Percentiles rank a stretch among this genome's conserved stretches.
phyloP scores from a whole-genome alignment of 1,140 invertebrate genomes.

The Drosophila serrata region DNA sequence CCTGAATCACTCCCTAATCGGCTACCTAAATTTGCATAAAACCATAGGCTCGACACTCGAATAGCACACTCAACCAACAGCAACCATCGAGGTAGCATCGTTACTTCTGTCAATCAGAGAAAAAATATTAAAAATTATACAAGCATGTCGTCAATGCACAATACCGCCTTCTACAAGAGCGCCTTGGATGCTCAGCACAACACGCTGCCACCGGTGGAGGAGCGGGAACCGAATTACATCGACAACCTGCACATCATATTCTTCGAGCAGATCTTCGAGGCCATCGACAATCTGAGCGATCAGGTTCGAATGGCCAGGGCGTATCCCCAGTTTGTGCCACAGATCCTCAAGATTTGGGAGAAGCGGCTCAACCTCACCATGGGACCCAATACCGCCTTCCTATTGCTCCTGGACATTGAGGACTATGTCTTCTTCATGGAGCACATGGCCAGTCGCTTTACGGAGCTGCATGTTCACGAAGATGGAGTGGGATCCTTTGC shows the following conservation, averaged over 20 bases:
- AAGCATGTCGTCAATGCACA: constrained; percentile 34
- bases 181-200: constrained; percentile 40
- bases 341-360: constrained; percentile 58
- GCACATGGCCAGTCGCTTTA: constrained; percentile 60
- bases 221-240: constrained; percentile 54
- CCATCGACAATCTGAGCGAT: constrained; percentile 61
- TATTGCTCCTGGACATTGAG: constrained; percentile 62
- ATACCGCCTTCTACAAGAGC: constrained; percentile 45
- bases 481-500: constrained; percentile 64
- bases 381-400: constrained; percentile 59
- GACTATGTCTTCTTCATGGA: constrained; percentile 75
- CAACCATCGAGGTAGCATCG: constrained; percentile 24
- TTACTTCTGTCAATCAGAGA: neutral
- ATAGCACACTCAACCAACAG: constrained; percentile 32
- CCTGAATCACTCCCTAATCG: constrained; percentile 27
- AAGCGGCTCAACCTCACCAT: constrained; percentile 46
- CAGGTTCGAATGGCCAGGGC: constrained; percentile 74
- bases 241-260: constrained; percentile 74
- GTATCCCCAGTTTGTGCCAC: constrained; percentile 65
- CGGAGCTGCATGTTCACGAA: constrained; percentile 65
- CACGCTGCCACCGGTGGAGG: neutral
- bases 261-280: constrained; percentile 74
- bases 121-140: constrained; percentile 3
- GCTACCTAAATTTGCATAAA: constrained; percentile 46
- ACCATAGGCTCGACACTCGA: neutral